Percentiles rank a stretch among this genome's conserved stretches.
Conservation (phyloP, 2,888 invertebrate species). For the Altica lythri region DNA sequence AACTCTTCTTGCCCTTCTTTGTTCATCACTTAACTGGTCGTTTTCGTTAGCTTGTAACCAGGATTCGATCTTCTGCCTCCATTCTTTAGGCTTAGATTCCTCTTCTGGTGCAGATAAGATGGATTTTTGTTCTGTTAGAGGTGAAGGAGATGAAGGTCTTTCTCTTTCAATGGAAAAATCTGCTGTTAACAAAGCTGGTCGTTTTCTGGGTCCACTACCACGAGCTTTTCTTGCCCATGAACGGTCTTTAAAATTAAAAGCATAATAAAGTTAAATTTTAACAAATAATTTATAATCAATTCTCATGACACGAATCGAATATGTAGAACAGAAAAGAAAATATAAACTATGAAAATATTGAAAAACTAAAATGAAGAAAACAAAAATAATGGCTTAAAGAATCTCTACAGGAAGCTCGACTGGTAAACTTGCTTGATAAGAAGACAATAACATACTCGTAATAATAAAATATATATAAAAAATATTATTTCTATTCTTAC, state of each 20-base stretch:
- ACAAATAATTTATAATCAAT: background rate
- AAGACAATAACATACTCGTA: no score
- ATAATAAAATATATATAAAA: background rate
- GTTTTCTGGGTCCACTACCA: constrained; percentile 72
- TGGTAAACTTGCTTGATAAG: no score
- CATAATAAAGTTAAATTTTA: no score
- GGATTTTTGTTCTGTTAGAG: constrained; percentile 64
- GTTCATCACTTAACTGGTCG: constrained; percentile 73
- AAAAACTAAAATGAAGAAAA: no score
- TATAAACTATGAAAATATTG: no score
- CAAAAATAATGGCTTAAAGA: background rate
- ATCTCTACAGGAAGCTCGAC: background rate
- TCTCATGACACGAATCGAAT: background rate
- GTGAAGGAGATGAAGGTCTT: constrained; percentile 70
- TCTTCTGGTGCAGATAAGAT: constrained; percentile 63
- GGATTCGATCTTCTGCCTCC: constrained; percentile 89
- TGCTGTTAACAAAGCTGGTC: constrained; percentile 76
- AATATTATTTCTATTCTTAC: constrained; percentile 56
- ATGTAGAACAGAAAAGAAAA: no score
- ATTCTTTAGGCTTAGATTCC: constrained; percentile 67
- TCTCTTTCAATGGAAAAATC: constrained; percentile 77
- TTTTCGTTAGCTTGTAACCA: constrained; percentile 89
- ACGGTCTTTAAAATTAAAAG: constrained; percentile 76
- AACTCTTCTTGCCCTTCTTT: constrained; percentile 68
- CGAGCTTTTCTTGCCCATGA: constrained; percentile 85